Evolutionary conservation across 2,888 invertebrate genomes (phyloP).

Genomic region (Ochropacha duplaris): DNA sequence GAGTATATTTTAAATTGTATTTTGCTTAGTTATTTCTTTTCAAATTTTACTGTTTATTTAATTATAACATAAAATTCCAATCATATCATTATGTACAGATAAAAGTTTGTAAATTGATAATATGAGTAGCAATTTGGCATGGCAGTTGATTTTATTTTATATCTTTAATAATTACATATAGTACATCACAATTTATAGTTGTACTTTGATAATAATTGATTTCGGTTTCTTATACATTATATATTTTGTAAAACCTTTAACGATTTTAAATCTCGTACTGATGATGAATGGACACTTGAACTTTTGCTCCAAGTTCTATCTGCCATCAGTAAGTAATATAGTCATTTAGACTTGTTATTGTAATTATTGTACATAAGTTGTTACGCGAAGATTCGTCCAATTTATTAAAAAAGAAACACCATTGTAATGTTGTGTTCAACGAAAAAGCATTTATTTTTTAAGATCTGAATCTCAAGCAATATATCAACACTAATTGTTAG

Average conservation of each 20-base stretch:
- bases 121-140: conserved; percentile 41
- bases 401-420: conserved; percentile 25
- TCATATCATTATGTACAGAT: conserved; percentile 58
- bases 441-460: conserved; percentile 65
- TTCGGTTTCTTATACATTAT: conserved; percentile 8
- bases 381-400: conserved; percentile 68
- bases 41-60: conserved; percentile 41
- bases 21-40: conserved; percentile 52
- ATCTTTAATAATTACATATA: conserved; percentile 15
- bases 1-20: conserved; percentile 30
- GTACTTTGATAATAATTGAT: conserved; percentile 17
- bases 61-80: conserved; percentile 37
- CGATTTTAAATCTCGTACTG: conserved; percentile 8
- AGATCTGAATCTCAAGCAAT: conserved; percentile 67
- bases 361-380: conserved; percentile 77
- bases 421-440: conserved; percentile 40
- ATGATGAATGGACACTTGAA: conserved; percentile 7
- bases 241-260: conserved; percentile 14
- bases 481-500: conserved; percentile 46
- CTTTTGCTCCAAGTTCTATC: conserved; percentile 6
- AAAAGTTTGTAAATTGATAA: conserved; percentile 43
- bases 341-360: conserved; percentile 51
- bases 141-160: conserved; percentile 42
- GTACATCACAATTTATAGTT: conserved; percentile 50
- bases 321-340: conserved; percentile 14